Conservation (phyloP, 2,888 invertebrate species). For the Harpalus rubripes region DNA sequence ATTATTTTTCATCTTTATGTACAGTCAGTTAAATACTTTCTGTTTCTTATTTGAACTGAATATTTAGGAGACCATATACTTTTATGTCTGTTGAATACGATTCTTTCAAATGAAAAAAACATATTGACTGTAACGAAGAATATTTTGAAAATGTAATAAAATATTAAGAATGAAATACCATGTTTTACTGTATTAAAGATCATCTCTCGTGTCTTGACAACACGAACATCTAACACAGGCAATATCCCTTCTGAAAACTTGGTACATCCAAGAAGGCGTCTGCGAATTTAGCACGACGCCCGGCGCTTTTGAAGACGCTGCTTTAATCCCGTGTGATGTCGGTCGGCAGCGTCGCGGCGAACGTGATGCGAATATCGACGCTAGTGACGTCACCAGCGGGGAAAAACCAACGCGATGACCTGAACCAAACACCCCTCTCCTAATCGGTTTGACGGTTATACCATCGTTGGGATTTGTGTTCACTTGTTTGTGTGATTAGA, state of each 20-base stretch:
- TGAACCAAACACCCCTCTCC: constrained; percentile 40
- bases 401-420: constrained; percentile 61
- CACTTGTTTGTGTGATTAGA: constrained; percentile 47
- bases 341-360: constrained; percentile 29
- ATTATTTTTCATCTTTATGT: too few species aligned
- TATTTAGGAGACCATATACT: too few species aligned
- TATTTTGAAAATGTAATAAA: too few species aligned
- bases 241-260: constrained; percentile 34
- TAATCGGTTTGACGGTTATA: constrained; percentile 58
- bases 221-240: not conserved
- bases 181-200: too few species aligned
- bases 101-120: too few species aligned
- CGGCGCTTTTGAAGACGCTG: constrained; percentile 71
- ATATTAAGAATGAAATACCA: too few species aligned
- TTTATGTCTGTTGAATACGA: too few species aligned
- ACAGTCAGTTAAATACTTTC: too few species aligned
- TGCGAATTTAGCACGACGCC: constrained; percentile 69
- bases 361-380: constrained; percentile 64
- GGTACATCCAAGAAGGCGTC: constrained; percentile 23
- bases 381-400: constrained; percentile 56
- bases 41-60: too few species aligned
- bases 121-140: too few species aligned
- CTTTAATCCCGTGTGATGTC: constrained; percentile 69
- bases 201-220: too few species aligned
- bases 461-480: constrained; percentile 37